A percentile compares a stretch with the other conserved stretches of the same genome.
Evolutionary conservation across 2,888 invertebrate genomes (phyloP).

Genomic region (Agrilus mali): DNA sequence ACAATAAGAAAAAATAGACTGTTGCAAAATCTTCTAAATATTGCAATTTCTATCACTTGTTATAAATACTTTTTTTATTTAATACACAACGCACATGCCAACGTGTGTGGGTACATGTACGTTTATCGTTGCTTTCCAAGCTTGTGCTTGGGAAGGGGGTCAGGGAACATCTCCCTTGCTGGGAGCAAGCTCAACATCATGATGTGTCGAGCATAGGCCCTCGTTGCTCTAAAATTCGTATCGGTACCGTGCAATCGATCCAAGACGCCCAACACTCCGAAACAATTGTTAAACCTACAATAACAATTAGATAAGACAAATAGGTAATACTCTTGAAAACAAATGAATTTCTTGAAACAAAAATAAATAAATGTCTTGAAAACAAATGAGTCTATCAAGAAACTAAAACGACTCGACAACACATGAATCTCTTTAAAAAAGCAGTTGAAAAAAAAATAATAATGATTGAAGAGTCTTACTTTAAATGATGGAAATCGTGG

Average conservation of each 20-base stretch:
- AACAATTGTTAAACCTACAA: constrained; percentile 61
- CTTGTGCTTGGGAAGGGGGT: constrained; percentile 23
- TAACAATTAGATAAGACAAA: constrained; percentile 5
- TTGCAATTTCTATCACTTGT: no score
- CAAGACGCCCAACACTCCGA: constrained; percentile 59
- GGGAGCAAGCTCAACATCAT: constrained; percentile 26
- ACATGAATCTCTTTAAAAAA: no score
- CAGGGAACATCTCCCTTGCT: constrained; percentile 45
- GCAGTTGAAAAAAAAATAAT: no score
- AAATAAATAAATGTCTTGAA: no score
- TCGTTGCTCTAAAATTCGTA: constrained; percentile 50
- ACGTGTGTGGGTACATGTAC: no score
- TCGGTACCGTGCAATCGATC: constrained; percentile 69
- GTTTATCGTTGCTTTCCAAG: constrained; percentile 5
- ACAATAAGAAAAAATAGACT: no score
- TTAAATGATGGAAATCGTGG: constrained; percentile 79
- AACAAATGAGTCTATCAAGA: no score
- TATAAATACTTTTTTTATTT: no score
- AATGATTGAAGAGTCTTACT: no score
- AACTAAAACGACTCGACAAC: no score
- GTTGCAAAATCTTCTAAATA: no score
- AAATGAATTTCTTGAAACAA: neutral
- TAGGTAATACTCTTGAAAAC: neutral
- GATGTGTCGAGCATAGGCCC: constrained; percentile 41
- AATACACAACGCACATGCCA: no score